phyloP scores from a whole-genome alignment of 1,140 invertebrate species.

The Penaeus chinensis region DNA sequence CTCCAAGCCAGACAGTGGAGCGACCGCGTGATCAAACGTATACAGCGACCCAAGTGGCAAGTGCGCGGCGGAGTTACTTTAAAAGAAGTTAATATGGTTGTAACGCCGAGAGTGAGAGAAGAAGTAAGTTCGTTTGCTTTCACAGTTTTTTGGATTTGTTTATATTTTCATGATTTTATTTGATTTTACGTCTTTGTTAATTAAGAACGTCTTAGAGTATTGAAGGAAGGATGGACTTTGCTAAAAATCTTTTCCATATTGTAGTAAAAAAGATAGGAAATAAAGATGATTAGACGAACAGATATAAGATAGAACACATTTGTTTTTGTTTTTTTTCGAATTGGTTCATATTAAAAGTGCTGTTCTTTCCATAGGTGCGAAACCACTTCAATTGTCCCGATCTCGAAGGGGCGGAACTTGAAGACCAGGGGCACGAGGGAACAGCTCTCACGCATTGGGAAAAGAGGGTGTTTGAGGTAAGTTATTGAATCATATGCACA shows the following conservation, averaged over 20 bases:
- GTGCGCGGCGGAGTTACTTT: slow-evolving; percentile 81
- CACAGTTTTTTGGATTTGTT: slow-evolving; percentile 20
- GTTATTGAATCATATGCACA: slow-evolving; percentile 54
- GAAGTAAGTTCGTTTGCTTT: slow-evolving; percentile 70
- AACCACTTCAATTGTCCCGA: slow-evolving; percentile 90
- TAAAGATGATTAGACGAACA: too few species aligned
- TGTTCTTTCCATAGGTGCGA: slow-evolving; percentile 72
- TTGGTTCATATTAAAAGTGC: neutral
- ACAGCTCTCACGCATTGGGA: slow-evolving; percentile 99
- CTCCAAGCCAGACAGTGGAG: slow-evolving; percentile 95
- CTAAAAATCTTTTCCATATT: too few species aligned
- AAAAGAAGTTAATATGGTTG: slow-evolving; percentile 87
- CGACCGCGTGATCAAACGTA: slow-evolving; percentile 84
- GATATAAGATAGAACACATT: too few species aligned
- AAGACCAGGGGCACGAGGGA: slow-evolving; percentile 97
- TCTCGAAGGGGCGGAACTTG: slow-evolving; percentile 96
- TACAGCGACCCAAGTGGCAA: slow-evolving; percentile 85
- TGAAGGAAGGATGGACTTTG: too few species aligned
- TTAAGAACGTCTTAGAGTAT: too few species aligned
- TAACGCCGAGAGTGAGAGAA: slow-evolving; percentile 88
- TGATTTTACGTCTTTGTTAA: slow-evolving; percentile 25
- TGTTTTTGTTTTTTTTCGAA: too few species aligned
- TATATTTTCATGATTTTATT: slow-evolving; percentile 15
- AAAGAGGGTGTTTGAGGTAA: slow-evolving; percentile 95
- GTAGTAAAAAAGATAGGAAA: too few species aligned